These are phyloP conservation scores for Sphenopsis melanotis DNA, from an alignment of 2,797 vertebrate species.

Conservation along the genomic window DNA sequence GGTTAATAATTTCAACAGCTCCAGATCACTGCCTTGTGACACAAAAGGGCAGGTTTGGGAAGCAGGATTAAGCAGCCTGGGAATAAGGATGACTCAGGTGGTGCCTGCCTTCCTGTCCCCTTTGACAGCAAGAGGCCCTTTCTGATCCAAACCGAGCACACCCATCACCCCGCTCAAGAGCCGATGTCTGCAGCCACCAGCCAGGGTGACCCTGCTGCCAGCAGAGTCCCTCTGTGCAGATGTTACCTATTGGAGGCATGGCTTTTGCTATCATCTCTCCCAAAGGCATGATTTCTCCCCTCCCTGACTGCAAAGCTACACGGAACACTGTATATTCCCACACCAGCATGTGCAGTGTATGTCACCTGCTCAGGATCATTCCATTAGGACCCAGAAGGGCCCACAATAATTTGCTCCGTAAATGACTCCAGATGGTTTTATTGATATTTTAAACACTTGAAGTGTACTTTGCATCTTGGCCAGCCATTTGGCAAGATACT, in stretches of 20 bases:
- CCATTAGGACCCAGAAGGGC: background rate
- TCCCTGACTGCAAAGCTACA: background rate
- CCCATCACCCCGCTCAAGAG: background rate
- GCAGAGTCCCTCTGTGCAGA: background rate
- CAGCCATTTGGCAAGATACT: background rate
- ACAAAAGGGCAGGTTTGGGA: background rate
- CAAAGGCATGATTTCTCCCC: rapidly evolving
- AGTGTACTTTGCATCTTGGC: conserved; percentile 41
- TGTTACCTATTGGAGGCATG: background rate
- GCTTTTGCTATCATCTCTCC: background rate
- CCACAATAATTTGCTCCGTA: rapidly evolving
- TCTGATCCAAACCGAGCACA: background rate
- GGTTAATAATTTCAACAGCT: background rate
- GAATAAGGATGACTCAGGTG: background rate
- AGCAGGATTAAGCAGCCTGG: background rate
- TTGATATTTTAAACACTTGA: background rate
- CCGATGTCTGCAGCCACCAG: rapidly evolving
- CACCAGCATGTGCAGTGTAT: rapidly evolving
- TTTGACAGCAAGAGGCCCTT: background rate
- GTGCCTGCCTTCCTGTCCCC: rapidly evolving
- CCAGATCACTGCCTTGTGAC: background rate
- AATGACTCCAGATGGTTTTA: background rate
- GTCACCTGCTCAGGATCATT: background rate
- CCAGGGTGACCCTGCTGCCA: background rate
- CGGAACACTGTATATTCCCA: background rate